Base-by-base conservation (phyloP, 2,888 invertebrate genomes). In the Leistus spinibarbis region DNA sequence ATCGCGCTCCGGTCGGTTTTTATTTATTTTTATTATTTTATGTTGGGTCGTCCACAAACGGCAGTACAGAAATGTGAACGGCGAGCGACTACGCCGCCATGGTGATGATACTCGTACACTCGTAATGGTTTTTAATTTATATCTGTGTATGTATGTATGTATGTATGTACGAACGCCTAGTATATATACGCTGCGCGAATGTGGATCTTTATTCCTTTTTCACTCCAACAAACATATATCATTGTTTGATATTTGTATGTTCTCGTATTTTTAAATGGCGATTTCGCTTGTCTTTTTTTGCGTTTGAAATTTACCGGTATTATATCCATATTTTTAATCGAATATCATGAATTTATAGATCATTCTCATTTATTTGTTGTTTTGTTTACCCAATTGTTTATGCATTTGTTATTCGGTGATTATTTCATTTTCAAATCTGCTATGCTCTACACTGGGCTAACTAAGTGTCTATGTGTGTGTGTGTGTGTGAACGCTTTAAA, bases 101-200 rank as follows among this genome's bases (percentile, higher is more conserved):
- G 69, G 53, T 69, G 69, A 71, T 71, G 71, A 71, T 69, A 69
- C 69, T 60, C 60, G 60, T 60, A 62, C 53, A 22, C 60, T 60
- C 57, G 69, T 62, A 69, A 69, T 69, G 62, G 69, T 62, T 71
- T 71, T 71, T 71, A 71, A 71, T 71, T 71, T 71, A 71, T 71
- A 63, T 71, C 64, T 54, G 71, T 20, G 54, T 71, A 60, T 69
- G 69, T 62, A 69, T 69, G 62, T 69, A n/a, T n/a, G n/a, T n/a
- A n/a, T n/a, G n/a, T n/a, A n/a, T n/a, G n/a, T n/a, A n/a, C n/a
- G n/a, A n/a, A n/a, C n/a, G n/a, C n/a, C n/a, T n/a, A n/a, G n/a
- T n/a, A n/a, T n/a, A n/a, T n/a, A n/a, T n/a, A 40, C 40, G 7
- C 7, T 40, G 13, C 1, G 40, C 40, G 40, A 40, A 40, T 40